These are phyloP conservation scores for Osmerus mordax DNA, from an alignment of 2,113 vertebrate species.

Conservation along the genomic window DNA sequence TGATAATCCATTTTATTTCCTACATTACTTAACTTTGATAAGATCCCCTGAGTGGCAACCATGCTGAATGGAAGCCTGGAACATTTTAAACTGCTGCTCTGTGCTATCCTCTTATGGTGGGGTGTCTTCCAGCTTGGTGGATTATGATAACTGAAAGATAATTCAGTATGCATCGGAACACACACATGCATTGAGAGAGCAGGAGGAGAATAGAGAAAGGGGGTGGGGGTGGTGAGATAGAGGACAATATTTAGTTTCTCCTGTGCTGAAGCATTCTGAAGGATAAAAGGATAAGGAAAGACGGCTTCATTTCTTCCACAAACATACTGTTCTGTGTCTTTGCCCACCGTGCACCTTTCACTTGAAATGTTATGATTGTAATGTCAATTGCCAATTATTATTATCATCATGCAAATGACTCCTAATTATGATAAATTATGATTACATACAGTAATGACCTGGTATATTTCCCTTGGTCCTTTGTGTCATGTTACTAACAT, in stretches of 20 bases:
- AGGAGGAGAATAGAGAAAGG: background rate
- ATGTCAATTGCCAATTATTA: no score
- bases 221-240: slow-evolving; percentile 14
- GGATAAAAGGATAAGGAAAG: slow-evolving; percentile 43
- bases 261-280: slow-evolving; percentile 36
- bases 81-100: slow-evolving; percentile 45
- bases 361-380: no score
- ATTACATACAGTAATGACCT: no score
- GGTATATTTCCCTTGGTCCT: no score
- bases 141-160: slow-evolving; percentile 65
- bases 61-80: slow-evolving; percentile 46
- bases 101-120: slow-evolving; percentile 52
- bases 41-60: slow-evolving; percentile 54
- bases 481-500: no score
- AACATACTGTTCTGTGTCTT: no score
- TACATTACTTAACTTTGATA: slow-evolving; percentile 53
- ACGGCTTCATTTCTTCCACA: slow-evolving; percentile 46
- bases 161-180: slow-evolving; percentile 62
- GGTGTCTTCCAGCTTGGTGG: slow-evolving; percentile 61
- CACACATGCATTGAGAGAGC: slow-evolving; percentile 21
- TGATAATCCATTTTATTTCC: slow-evolving; percentile 54
- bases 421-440: no score
- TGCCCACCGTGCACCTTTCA: slow-evolving; percentile 2
- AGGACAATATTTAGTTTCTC: slow-evolving; percentile 47
- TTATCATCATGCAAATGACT: no score